Conservation (phyloP, 2,888 invertebrate genomes). For the Adineta ricciae region DNA sequence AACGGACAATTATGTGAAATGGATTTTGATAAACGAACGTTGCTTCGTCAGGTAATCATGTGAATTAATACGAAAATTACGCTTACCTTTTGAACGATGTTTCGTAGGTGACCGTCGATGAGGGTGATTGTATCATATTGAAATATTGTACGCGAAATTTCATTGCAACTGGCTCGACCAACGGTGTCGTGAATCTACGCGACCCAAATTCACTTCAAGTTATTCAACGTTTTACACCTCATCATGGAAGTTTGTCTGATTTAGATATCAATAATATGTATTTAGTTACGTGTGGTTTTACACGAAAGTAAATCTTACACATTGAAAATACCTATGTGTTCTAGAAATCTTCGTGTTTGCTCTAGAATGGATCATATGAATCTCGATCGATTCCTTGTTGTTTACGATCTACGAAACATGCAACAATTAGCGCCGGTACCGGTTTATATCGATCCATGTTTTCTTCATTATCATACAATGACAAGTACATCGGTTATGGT, state of each 20-base stretch:
- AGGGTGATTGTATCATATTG: conserved; percentile 18
- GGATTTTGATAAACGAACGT: background rate
- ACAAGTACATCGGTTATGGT: conserved; percentile 21
- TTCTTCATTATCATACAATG: conserved; percentile 14
- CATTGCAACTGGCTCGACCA: conserved; percentile 19
- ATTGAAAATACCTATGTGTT: too few relatives aligned
- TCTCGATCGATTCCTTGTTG: conserved; percentile 15
- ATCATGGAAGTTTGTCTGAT: conserved; percentile 17
- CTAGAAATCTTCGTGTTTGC: background rate
- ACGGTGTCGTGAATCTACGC: conserved; percentile 17
- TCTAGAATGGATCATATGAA: conserved; percentile 11
- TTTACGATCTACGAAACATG: conserved; percentile 6
- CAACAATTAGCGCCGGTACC: conserved; percentile 16
- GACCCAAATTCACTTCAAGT: conserved; percentile 18
- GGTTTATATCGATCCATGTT: conserved; percentile 13
- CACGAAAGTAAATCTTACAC: conserved; percentile 6
- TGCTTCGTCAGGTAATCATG: background rate
- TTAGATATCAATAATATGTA: conserved; percentile 18
- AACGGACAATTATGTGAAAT: conserved; percentile 9
- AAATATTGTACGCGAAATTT: conserved; percentile 17
- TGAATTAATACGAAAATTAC: background rate
- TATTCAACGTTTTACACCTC: conserved; percentile 15
- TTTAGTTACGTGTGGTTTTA: conserved; percentile 17
- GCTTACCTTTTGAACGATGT: background rate
- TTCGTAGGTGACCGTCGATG: background rate